Percentiles rank a stretch among this genome's conserved stretches.
phyloP scores from a whole-genome alignment of 2,113 vertebrate species.

The Dromas ardeola region DNA sequence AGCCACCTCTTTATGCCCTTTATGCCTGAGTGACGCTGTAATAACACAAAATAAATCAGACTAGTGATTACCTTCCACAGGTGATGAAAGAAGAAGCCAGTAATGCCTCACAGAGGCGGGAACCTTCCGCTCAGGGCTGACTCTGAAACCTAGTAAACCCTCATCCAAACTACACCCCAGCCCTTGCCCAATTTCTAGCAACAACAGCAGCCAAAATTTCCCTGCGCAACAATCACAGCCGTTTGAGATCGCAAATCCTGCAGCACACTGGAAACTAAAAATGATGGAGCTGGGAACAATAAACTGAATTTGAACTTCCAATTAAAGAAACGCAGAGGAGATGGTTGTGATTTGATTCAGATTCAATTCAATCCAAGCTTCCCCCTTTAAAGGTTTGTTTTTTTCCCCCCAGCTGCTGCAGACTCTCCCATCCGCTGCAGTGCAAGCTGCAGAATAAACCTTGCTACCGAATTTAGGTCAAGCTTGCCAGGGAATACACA shows the following conservation, averaged over 20 bases:
- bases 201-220: neutral
- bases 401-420: neutral
- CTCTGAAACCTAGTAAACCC: neutral
- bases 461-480: conserved; percentile 38
- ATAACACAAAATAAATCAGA: neutral
- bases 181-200: neutral
- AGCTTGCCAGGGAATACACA: neutral
- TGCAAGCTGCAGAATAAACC: neutral
- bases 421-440: neutral
- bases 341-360: neutral
- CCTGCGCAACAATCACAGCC: neutral
- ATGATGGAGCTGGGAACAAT: neutral
- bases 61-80: neutral
- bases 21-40: neutral
- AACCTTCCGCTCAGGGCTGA: neutral
- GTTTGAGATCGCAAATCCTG: neutral
- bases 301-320: conserved; percentile 3
- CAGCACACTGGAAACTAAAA: neutral
- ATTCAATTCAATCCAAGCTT: conserved; percentile 10
- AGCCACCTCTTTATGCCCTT: neutral
- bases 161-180: neutral
- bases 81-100: neutral
- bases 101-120: neutral
- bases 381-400: neutral
- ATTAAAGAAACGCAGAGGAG: neutral